Evolutionary conservation across 1,140 invertebrate genomes (phyloP).

Genomic region (Brachystomella parvula): DNA sequence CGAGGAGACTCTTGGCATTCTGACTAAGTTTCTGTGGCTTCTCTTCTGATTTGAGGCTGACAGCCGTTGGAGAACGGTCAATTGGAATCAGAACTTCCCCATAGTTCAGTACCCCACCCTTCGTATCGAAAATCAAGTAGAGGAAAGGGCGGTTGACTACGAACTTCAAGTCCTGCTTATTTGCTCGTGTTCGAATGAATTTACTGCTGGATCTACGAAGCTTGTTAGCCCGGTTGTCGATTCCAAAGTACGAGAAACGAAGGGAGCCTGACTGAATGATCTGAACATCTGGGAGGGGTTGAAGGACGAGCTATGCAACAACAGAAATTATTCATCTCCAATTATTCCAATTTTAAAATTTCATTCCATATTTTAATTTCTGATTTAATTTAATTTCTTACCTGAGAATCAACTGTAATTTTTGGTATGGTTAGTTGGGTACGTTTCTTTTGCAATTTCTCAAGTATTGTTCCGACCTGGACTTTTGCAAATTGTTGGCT

Average conservation of each 20-base stretch:
- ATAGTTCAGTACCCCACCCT: slow-evolving; percentile 22
- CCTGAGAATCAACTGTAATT: slow-evolving; percentile 30
- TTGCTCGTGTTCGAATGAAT: slow-evolving; percentile 22
- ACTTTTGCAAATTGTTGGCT: slow-evolving; percentile 11
- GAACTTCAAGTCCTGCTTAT: slow-evolving; percentile 29
- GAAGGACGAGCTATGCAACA: slow-evolving; percentile 8
- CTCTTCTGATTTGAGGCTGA: slow-evolving; percentile 3
- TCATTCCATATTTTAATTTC: background rate
- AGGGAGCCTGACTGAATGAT: slow-evolving; percentile 29
- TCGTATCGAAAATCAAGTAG: slow-evolving; percentile 28
- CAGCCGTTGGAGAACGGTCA: background rate
- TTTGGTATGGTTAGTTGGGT: slow-evolving; percentile 10
- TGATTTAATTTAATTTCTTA: slow-evolving; percentile 14
- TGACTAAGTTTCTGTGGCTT: slow-evolving; percentile 4
- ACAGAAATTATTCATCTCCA: slow-evolving; percentile 2
- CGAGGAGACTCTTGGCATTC: slow-evolving; percentile 24
- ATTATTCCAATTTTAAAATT: background rate
- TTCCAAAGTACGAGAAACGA: slow-evolving; percentile 22
- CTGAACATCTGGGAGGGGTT: slow-evolving; percentile 17
- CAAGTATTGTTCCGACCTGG: slow-evolving; percentile 6
- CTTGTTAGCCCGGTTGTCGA: slow-evolving; percentile 15
- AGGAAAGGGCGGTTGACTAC: slow-evolving; percentile 28
- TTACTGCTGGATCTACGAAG: slow-evolving; percentile 6
- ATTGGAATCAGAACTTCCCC: slow-evolving; percentile 28
- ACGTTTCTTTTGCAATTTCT: slow-evolving; percentile 11